A percentile compares a stretch with the other conserved stretches of the same genome.
These are phyloP conservation scores for Chesias legatella DNA, from an alignment of 2,888 invertebrate genomes.

Conservation along the genomic window DNA sequence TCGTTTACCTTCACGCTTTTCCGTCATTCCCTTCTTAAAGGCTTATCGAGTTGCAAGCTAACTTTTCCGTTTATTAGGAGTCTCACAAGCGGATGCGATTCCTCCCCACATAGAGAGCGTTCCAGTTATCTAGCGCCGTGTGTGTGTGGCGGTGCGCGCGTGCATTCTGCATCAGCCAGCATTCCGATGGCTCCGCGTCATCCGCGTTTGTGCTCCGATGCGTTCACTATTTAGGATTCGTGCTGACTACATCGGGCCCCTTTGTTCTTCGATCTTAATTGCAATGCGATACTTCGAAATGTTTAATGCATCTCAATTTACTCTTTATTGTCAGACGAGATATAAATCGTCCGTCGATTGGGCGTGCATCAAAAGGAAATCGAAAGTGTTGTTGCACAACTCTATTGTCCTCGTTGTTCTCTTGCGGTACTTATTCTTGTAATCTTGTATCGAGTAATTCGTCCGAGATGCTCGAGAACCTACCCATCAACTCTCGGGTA, in stretches of 20 bases:
- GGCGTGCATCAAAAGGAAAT: conserved; percentile 50
- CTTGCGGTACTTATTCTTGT: conserved; percentile 28
- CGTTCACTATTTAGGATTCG: conserved; percentile 52
- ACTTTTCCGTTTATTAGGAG: conserved; percentile 33
- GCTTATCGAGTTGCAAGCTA: conserved; percentile 49
- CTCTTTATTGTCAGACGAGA: conserved; percentile 28
- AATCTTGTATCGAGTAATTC: conserved; percentile 46
- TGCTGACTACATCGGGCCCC: conserved; percentile 40
- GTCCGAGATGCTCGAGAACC: conserved; percentile 42
- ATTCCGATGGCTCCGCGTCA: conserved; percentile 69
- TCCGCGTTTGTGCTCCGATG: conserved; percentile 56
- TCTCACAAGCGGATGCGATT: conserved; percentile 43
- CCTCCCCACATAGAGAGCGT: conserved; percentile 43
- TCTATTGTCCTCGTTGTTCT: conserved; percentile 54
- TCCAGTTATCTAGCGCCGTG: conserved; percentile 50
- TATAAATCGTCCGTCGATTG: conserved; percentile 42
- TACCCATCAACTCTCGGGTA: conserved; percentile 37
- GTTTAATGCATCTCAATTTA: conserved; percentile 37
- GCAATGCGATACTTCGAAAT: conserved; percentile 36
- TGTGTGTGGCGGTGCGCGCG: conserved; percentile 46
- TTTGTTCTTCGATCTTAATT: conserved; percentile 46
- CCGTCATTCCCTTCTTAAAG: conserved; percentile 46
- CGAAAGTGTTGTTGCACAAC: conserved; percentile 64
- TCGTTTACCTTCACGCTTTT: conserved; percentile 57
- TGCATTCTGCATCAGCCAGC: conserved; percentile 67